These are phyloP conservation scores for Sphaerophoria taeniata DNA, from an alignment of 2,888 invertebrate genomes.

Conservation along the genomic window DNA sequence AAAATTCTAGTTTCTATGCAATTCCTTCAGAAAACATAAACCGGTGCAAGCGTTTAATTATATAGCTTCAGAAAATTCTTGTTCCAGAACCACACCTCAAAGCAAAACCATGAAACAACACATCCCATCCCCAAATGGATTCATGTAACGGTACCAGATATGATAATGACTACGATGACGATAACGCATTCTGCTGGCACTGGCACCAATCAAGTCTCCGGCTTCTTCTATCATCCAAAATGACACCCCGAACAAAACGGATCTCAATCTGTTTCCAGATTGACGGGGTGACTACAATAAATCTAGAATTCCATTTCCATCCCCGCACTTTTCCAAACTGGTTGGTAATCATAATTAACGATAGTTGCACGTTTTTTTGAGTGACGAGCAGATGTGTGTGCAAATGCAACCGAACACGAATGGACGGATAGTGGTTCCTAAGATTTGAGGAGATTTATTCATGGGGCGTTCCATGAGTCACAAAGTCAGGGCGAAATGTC, in stretches of 20 bases:
- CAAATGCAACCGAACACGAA: neutral
- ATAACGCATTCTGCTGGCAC: constrained; percentile 25
- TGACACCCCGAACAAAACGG: constrained; percentile 55
- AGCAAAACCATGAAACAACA: constrained; percentile 63
- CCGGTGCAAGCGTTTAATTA: constrained; percentile 21
- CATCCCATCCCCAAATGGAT: constrained; percentile 37
- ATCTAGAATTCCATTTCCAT: constrained; percentile 45
- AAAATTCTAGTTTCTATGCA: neutral
- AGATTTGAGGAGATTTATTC: constrained; percentile 54
- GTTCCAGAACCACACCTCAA: constrained; percentile 51
- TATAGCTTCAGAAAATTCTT: constrained; percentile 50
- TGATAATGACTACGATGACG: constrained; percentile 67
- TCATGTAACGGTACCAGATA: constrained; percentile 63
- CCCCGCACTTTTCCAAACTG: constrained; percentile 51
- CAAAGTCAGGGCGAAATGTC: constrained; percentile 39
- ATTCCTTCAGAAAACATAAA: neutral
- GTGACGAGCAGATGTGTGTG: constrained; percentile 60
- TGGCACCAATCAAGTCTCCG: constrained; percentile 62
- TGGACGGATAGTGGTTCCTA: constrained; percentile 37
- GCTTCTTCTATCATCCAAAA: constrained; percentile 11
- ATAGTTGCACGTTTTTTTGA: constrained; percentile 62
- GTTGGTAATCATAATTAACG: constrained; percentile 72
- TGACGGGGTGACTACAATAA: constrained; percentile 66
- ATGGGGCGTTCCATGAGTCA: constrained; percentile 68
- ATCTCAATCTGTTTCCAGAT: constrained; percentile 30